Percentiles rank a stretch among this genome's conserved stretches.
These are phyloP conservation scores for Coilia nasus DNA, from an alignment of 2,797 vertebrate genomes.

Conservation along the genomic window DNA sequence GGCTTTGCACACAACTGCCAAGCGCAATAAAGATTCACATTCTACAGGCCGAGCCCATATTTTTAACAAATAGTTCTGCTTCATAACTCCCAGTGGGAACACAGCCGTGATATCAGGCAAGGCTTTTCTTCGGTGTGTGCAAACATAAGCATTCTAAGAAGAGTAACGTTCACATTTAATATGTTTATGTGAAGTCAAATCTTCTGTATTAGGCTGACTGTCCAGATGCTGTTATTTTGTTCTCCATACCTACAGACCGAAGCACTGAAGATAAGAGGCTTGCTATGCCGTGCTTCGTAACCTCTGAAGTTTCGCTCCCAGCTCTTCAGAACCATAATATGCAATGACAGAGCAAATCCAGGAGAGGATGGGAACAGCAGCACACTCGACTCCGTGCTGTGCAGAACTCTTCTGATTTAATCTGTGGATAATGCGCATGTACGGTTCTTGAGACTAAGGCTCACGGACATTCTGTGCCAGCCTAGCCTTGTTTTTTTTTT, in stretches of 20 bases:
- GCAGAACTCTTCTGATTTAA: neutral
- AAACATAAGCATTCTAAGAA: constrained; percentile 43
- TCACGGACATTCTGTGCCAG: neutral
- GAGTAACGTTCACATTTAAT: constrained; percentile 32
- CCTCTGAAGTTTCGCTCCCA: constrained; percentile 23
- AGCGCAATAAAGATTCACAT: constrained; percentile 16
- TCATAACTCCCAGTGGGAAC: constrained; percentile 37
- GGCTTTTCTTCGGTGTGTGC: constrained; percentile 37
- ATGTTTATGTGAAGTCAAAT: constrained; percentile 32
- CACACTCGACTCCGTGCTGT: neutral
- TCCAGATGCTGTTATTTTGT: constrained; percentile 48
- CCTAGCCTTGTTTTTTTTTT: neutral
- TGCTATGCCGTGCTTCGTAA: constrained; percentile 34
- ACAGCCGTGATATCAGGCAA: constrained; percentile 25
- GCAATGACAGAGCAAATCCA: constrained; percentile 12
- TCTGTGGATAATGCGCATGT: neutral
- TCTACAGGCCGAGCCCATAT: constrained; percentile 18
- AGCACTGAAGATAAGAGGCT: constrained; percentile 38
- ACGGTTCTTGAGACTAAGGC: neutral
- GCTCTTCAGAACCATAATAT: constrained; percentile 4
- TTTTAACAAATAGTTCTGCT: constrained; percentile 40
- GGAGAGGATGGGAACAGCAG: neutral
- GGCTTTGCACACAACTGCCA: neutral
- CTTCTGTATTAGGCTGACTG: constrained; percentile 39
- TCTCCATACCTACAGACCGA: constrained; percentile 46